Base-by-base conservation (phyloP, 2,888 invertebrate species). In the Monoplex corrugatus region DNA sequence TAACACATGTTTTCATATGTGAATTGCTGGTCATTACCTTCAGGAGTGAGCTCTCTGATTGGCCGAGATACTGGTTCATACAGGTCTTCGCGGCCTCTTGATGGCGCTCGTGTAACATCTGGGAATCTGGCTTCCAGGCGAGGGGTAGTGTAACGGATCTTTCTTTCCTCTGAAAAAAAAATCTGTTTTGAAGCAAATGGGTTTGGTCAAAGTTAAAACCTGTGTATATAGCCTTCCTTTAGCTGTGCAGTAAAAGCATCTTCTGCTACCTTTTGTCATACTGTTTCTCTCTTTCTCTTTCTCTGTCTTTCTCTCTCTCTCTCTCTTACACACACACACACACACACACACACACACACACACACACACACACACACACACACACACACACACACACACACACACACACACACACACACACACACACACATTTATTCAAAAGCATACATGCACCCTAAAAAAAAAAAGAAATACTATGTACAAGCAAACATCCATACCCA, bases 151-250 rank as follows among this genome's bases (percentile, higher is more conserved):
- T 86, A 68, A 8, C 88, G 83, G 1, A 75, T 78, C 16, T 16
- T 75, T 68, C 85, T 87, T 19, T 90, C 91, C 32, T 89, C 89
- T 91, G 90, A 35, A 35, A 38, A n/a, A 82, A 32, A 40, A 28
- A 83, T 82, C 38, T 38, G 19, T n/a, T n/a, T n/a, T n/a, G 19
- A 57, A 57, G 50, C 8, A 57, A 57, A 57, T 57, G 57, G 28
- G 57, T 57, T 13, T 50, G 8, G 28, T 28, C 28, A 57, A 16
- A 5, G 10, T 57, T n/a, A n/a, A n/a, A n/a, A n/a, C n/a, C n/a
- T n/a, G n/a, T n/a, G n/a, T n/a, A n/a, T n/a, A n/a, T n/a, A n/a
- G n/a, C n/a, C n/a, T n/a, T n/a, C n/a, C n/a, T n/a, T n/a, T n/a
- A n/a, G n/a, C n/a, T n/a, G 57, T 57, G 16, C 16, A 57, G 10